Base-by-base conservation (phyloP, 2,888 invertebrate genomes). In the Sphaerolaimus hirsutus region DNA sequence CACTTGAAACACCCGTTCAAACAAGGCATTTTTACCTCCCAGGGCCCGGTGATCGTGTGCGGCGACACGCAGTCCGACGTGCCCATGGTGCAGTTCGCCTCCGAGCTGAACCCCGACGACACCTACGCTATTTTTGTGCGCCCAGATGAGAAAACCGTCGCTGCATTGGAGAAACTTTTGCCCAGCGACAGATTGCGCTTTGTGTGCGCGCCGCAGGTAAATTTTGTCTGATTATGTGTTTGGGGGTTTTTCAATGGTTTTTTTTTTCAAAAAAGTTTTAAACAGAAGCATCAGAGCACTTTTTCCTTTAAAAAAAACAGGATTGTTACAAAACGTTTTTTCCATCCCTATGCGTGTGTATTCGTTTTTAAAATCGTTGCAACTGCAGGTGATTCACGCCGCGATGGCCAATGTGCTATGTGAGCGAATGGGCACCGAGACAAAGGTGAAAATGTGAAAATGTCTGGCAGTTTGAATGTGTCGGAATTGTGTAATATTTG, bases 321-420 rank as follows among this genome's bases (percentile, higher is more conserved):
- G n/a, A n/a, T n/a, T n/a, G n/a, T n/a, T n/a, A n/a, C n/a, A n/a
- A n/a, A n/a, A n/a, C n/a, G n/a, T n/a, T n/a, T n/a, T n/a, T n/a
- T n/a, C n/a, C n/a, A n/a, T n/a, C n/a, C n/a, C n/a, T n/a, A n/a
- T n/a, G n/a, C n/a, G n/a, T n/a, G n/a, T n/a, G n/a, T n/a, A n/a
- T n/a, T n/a, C n/a, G n/a, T n/a, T n/a, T n/a, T n/a, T n/a, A n/a
- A n/a, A n/a, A n/a, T n/a, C n/a, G n/a, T n/a, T n/a, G n/a, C n/a
- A n/a, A n/a, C n/a, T n/a, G n/a, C n/a, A 61, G 47, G 61, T 62
- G 5, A 54, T 58, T 7, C 61, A 61, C 48, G 58, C 57, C 3
- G 58, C 59, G 36, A 57, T 62, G 50, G 52, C 55, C 19, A 23
- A 43, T 14, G 5, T 25, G 2, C 21, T 43, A 21, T 23, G 40